Conservation (phyloP, 2,113 vertebrate species). For the Lanius ludovicianus region DNA sequence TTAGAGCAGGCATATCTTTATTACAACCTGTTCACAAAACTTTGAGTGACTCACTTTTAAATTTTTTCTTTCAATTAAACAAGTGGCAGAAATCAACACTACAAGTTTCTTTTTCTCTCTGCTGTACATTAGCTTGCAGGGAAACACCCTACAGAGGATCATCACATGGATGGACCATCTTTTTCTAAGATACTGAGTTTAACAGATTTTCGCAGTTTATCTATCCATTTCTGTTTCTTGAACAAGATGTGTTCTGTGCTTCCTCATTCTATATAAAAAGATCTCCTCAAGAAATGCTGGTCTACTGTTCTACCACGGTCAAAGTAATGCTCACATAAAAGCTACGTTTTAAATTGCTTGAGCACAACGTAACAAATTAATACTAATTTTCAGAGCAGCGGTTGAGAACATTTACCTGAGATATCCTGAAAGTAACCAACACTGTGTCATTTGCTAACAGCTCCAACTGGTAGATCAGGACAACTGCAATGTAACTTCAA, state of each 20-base stretch:
- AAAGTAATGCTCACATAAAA: background rate
- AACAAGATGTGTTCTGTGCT: background rate
- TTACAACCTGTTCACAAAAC: background rate
- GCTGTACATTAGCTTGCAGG: background rate
- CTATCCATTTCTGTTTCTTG: background rate
- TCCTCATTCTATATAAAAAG: background rate
- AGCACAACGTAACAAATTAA: background rate
- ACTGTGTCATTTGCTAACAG: background rate
- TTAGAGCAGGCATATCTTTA: background rate
- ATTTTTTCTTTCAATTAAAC: background rate
- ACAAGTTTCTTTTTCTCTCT: background rate
- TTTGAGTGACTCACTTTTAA: background rate
- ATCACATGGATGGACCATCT: accelerated
- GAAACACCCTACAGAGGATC: background rate
- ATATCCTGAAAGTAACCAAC: background rate
- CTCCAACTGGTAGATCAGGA: background rate
- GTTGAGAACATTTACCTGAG: background rate
- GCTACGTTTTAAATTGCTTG: background rate
- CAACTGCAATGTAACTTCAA: background rate
- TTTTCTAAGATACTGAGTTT: background rate
- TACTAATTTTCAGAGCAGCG: background rate
- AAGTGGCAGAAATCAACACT: background rate
- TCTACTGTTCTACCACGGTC: accelerated
- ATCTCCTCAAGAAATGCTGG: background rate
- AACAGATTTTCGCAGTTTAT: background rate